A percentile compares a stretch with the other conserved stretches of the same genome.
These are phyloP conservation scores for Trachythela sp. DNA, from an alignment of 64 coral and sea anemone genomes.

Conservation along the genomic window DNA sequence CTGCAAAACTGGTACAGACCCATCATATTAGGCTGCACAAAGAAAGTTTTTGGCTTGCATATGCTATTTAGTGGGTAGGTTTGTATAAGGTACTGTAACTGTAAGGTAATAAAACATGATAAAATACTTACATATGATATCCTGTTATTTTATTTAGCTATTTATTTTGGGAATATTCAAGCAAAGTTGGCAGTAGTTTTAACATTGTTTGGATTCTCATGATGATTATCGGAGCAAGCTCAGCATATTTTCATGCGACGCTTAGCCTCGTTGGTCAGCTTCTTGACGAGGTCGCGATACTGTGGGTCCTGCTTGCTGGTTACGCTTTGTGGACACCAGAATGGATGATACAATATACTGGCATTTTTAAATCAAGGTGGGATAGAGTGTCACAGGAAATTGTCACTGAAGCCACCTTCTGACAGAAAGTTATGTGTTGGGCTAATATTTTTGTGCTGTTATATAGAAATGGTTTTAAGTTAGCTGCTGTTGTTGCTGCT, in stretches of 20 bases:
- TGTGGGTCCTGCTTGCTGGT: slow-evolving; percentile 77
- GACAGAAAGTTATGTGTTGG: background rate
- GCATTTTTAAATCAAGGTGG: background rate
- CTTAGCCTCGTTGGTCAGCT: slow-evolving; percentile 92
- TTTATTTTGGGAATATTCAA: slow-evolving; percentile 80
- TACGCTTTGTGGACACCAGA: slow-evolving; percentile 86
- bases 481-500: slow-evolving; percentile 1
- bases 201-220: slow-evolving; percentile 71
- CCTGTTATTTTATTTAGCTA: slow-evolving; percentile 47
- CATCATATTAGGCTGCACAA: no score
- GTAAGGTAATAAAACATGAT: no score
- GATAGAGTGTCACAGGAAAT: no score
- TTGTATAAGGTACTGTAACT: no score
- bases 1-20: no score
- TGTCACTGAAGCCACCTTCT: no score
- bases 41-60: no score
- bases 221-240: slow-evolving; percentile 72
- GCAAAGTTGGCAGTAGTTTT: slow-evolving; percentile 64
- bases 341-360: slow-evolving; percentile 55
- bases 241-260: slow-evolving; percentile 93
- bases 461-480: slow-evolving; percentile 44
- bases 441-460: background rate
- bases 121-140: background rate
- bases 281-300: slow-evolving; percentile 80
- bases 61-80: no score